Evolutionary conservation across 2,888 invertebrate species (phyloP).

Genomic region (Auanema sp.): DNA sequence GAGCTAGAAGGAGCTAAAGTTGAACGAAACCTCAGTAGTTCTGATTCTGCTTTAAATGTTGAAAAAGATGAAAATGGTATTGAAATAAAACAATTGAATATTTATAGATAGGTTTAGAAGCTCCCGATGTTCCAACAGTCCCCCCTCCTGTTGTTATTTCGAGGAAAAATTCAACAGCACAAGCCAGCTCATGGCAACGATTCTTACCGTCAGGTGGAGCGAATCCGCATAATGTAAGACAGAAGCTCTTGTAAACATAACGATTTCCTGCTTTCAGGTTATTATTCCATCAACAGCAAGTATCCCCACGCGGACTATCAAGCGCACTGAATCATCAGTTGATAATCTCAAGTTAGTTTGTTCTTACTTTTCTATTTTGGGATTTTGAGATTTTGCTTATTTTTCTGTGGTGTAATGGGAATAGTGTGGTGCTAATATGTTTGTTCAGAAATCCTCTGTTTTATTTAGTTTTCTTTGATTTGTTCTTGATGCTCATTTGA

Average conservation of each 20-base stretch:
- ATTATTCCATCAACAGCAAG: too few relatives aligned
- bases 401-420: too few relatives aligned
- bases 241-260: background rate
- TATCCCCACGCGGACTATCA: too few relatives aligned
- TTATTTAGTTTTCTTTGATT: background rate
- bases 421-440: background rate
- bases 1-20: background rate
- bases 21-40: conserved; percentile 18
- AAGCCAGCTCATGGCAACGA: conserved; percentile 13
- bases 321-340: too few relatives aligned
- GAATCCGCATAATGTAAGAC: conserved; percentile 19
- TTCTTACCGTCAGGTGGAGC: conserved; percentile 9
- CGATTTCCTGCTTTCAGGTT: background rate
- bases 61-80: conserved; percentile 8
- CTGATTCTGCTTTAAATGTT: conserved; percentile 17
- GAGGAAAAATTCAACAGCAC: conserved; percentile 14
- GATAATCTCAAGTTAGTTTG: too few relatives aligned
- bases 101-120: background rate
- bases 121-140: background rate
- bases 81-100: background rate
- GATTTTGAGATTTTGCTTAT: too few relatives aligned
- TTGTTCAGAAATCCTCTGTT: background rate
- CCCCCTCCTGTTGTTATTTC: conserved; percentile 20
- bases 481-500: conserved; percentile 9
- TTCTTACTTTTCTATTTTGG: too few relatives aligned